phyloP scores from a whole-genome alignment of 2,888 invertebrate species.

The Neoascia interrupta region DNA sequence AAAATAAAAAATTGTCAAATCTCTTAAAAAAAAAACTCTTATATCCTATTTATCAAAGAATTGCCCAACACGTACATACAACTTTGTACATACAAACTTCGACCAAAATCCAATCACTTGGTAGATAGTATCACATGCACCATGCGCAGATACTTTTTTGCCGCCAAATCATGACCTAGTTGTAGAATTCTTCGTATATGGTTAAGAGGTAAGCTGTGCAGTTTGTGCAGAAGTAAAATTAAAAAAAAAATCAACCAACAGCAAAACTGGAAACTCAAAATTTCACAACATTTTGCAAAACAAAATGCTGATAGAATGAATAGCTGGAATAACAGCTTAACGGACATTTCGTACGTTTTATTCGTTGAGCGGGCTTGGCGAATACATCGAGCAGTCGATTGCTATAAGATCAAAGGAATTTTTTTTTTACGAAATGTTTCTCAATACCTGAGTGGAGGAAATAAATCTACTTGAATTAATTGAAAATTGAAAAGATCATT shows the following conservation, averaged over 20 bases:
- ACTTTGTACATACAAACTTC: no score
- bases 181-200: conserved; percentile 63
- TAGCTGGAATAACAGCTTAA: conserved; percentile 54
- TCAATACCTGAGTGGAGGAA: no score
- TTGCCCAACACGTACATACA: no score
- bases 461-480: no score
- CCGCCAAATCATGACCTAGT: conserved; percentile 64
- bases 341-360: conserved; percentile 30
- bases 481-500: no score
- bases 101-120: neutral
- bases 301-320: conserved; percentile 57
- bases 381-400: conserved; percentile 2
- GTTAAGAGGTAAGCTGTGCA: conserved; percentile 35
- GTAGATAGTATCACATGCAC: conserved; percentile 36
- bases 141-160: conserved; percentile 23
- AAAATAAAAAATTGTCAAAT: no score
- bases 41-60: conserved; percentile 9
- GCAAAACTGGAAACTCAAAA: conserved; percentile 59
- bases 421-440: no score
- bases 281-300: conserved; percentile 59
- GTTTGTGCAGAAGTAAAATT: no score
- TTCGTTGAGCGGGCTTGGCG: conserved; percentile 15
- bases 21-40: no score
- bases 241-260: neutral
- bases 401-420: neutral